A percentile compares a stretch with the other conserved stretches of the same genome.
These are phyloP conservation scores for Peromyscus californicus DNA, from an alignment of 2,113 vertebrate species.

Conservation along the genomic window DNA sequence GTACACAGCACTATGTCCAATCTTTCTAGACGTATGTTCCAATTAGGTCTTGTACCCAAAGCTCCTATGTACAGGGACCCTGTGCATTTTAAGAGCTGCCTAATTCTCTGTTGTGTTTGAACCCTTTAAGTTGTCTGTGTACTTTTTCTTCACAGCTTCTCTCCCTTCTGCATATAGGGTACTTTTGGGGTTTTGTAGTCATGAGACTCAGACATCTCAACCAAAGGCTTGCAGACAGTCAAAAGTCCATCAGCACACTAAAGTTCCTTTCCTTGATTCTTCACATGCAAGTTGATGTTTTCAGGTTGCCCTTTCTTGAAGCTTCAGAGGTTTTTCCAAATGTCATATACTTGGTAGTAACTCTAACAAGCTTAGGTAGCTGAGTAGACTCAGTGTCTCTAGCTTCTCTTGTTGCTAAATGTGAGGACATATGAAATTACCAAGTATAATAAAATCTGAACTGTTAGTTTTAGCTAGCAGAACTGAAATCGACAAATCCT, in stretches of 20 bases:
- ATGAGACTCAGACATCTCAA: background rate
- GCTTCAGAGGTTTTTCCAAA: background rate
- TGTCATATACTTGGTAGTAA: background rate
- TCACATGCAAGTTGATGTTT: background rate
- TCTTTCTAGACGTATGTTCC: background rate
- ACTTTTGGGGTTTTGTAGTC: slow-evolving; percentile 36
- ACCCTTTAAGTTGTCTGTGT: background rate
- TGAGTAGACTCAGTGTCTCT: background rate
- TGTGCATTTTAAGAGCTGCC: background rate
- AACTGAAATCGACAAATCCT: background rate
- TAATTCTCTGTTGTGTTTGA: slow-evolving; percentile 3
- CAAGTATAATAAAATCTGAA: slow-evolving; percentile 10
- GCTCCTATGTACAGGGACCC: background rate
- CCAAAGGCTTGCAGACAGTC: slow-evolving; percentile 27
- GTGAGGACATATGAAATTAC: background rate
- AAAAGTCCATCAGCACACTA: background rate
- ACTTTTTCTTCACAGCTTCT: background rate
- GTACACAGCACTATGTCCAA: background rate
- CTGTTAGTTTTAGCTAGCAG: background rate
- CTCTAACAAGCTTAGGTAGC: background rate
- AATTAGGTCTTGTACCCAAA: background rate
- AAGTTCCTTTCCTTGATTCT: background rate
- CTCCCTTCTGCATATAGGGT: background rate
- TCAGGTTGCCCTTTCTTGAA: background rate
- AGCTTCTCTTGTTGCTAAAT: background rate